Evolutionary conservation across 2,113 vertebrate genomes (phyloP).

Genomic region (Grus americana): DNA sequence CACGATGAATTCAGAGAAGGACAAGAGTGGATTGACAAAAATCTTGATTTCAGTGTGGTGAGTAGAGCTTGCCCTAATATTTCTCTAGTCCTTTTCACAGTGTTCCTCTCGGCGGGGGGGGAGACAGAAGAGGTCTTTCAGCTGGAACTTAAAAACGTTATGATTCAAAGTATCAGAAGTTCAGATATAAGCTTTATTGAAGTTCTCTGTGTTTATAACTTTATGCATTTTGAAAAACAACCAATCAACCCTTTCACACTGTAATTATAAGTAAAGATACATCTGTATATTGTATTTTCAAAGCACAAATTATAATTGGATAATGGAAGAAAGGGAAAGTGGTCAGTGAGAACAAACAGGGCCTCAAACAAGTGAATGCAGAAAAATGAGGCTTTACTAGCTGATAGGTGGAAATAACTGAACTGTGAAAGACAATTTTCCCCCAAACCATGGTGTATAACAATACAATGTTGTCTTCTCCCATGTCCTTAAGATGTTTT

Average conservation of each 20-base stretch:
- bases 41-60: slow-evolving; percentile 96
- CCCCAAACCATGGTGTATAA: neutral
- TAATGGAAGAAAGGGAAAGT: neutral
- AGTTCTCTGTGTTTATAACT: neutral
- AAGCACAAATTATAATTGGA: neutral
- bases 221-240: neutral
- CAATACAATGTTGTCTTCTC: neutral
- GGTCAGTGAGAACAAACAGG: neutral
- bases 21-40: slow-evolving; percentile 95
- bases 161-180: neutral
- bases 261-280: neutral
- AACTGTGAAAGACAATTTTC: neutral
- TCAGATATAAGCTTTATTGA: neutral
- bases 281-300: neutral
- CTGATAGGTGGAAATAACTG: neutral
- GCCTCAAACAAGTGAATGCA: neutral
- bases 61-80: slow-evolving; percentile 42
- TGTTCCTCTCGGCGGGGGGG: neutral
- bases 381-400: neutral
- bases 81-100: neutral
- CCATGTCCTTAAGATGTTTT: neutral
- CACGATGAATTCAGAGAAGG: slow-evolving; percentile 95
- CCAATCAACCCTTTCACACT: neutral
- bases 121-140: neutral
- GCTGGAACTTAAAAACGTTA: neutral